These are phyloP conservation scores for Octodonta nipae DNA, from an alignment of 2,888 invertebrate genomes.

Conservation along the genomic window DNA sequence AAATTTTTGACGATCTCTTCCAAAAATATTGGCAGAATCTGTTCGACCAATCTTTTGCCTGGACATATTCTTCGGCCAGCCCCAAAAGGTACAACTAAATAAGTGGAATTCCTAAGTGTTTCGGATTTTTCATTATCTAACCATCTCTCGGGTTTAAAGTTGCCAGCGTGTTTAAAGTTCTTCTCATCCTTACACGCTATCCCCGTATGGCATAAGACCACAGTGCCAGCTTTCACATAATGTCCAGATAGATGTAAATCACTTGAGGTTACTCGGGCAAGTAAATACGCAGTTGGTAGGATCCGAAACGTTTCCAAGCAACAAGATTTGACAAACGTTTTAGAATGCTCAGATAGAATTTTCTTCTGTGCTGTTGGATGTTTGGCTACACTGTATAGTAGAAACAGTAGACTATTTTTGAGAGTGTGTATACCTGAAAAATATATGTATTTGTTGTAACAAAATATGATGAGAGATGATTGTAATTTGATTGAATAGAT, in stretches of 20 bases:
- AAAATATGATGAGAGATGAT: too few relatives aligned
- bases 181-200: slow-evolving; percentile 63
- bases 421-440: slow-evolving; percentile 65
- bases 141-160: slow-evolving; percentile 71
- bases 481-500: too few relatives aligned
- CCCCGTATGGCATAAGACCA: slow-evolving; percentile 69
- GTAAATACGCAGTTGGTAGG: slow-evolving; percentile 63
- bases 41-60: slow-evolving; percentile 70
- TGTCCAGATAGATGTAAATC: slow-evolving; percentile 59
- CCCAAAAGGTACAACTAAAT: slow-evolving; percentile 67
- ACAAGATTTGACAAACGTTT: slow-evolving; percentile 61
- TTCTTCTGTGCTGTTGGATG: slow-evolving; percentile 51
- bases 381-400: slow-evolving; percentile 59
- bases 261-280: slow-evolving; percentile 62
- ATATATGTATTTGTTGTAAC: too few relatives aligned
- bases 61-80: slow-evolving; percentile 70
- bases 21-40: slow-evolving; percentile 58
- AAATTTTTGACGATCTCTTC: slow-evolving; percentile 55
- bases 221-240: slow-evolving; percentile 58
- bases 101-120: slow-evolving; percentile 40
- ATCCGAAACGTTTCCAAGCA: slow-evolving; percentile 62
- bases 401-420: slow-evolving; percentile 68
- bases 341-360: slow-evolving; percentile 42
- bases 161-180: slow-evolving; percentile 58
- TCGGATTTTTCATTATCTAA: slow-evolving; percentile 34